phyloP scores from a whole-genome alignment of 2,113 vertebrate species.

The Cepphus grylle region DNA sequence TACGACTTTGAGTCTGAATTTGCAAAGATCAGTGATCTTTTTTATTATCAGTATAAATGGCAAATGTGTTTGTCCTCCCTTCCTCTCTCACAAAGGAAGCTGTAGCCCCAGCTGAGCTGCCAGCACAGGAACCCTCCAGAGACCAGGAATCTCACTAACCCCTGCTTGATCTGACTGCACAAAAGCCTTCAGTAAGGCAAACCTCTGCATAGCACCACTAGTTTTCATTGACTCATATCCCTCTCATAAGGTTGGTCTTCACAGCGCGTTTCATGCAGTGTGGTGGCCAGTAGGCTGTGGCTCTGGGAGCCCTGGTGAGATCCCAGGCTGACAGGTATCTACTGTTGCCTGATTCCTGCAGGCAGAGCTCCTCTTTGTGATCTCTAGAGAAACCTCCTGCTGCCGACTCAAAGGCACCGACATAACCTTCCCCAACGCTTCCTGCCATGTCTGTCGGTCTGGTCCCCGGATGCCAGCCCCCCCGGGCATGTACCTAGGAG shows the following conservation, averaged over 20 bases:
- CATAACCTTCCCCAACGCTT: not conserved
- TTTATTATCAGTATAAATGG: not conserved
- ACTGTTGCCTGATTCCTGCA: not conserved
- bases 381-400: not conserved
- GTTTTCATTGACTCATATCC: not conserved
- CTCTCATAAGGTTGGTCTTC: not conserved
- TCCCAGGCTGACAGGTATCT: not conserved
- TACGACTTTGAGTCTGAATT: not conserved
- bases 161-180: not conserved
- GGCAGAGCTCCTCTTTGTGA: not conserved
- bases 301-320: not conserved
- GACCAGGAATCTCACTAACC: not conserved
- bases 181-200: not conserved
- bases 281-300: not conserved
- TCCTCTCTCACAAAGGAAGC: not conserved
- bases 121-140: not conserved
- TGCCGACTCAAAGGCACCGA: not conserved
- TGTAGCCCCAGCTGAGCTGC: not conserved
- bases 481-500: rapidly evolving
- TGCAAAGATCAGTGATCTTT: not conserved
- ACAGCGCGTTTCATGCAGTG: rapidly evolving
- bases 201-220: not conserved
- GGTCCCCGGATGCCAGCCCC: not conserved
- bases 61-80: not conserved
- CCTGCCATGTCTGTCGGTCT: not conserved